A percentile compares a stretch with the other conserved stretches of the same genome.
Evolutionary conservation across 2,888 invertebrate species (phyloP).

Genomic region (Tanypteryx hageni): DNA sequence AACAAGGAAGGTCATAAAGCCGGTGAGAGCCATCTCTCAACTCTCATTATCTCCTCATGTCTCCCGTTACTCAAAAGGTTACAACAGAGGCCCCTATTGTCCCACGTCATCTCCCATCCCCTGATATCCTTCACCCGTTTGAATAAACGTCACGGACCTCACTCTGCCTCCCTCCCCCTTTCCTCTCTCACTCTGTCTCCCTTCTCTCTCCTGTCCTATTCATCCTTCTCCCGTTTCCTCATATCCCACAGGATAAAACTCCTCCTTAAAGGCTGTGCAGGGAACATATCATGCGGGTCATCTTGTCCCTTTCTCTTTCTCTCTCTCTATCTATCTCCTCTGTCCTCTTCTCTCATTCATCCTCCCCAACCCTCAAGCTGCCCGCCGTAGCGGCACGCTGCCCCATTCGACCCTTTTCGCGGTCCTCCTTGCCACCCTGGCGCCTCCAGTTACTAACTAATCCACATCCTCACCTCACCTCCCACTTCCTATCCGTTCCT

Average conservation of each 20-base stretch:
- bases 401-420: background rate
- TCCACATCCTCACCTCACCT: background rate
- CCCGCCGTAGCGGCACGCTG: background rate
- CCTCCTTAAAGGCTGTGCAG: background rate
- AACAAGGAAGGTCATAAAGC: conserved; percentile 37
- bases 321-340: background rate
- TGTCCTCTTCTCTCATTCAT: background rate
- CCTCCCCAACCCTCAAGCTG: background rate
- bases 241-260: background rate
- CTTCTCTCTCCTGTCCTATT: conserved; percentile 4
- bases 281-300: conserved; percentile 5
- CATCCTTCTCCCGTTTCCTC: background rate
- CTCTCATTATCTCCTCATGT: conserved; percentile 47
- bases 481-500: background rate
- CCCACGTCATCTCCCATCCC: conserved; percentile 10
- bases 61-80: conserved; percentile 48
- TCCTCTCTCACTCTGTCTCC: background rate
- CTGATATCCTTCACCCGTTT: conserved; percentile 30
- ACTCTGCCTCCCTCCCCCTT: background rate
- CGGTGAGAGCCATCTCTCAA: conserved; percentile 33
- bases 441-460: conserved; percentile 48
- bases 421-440: background rate
- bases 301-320: background rate
- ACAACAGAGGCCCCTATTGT: conserved; percentile 54
- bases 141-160: conserved; percentile 49